A percentile compares a stretch with the other conserved stretches of the same genome.
These are phyloP conservation scores for Reticulitermes lucifugus DNA, from an alignment of 2,888 invertebrate genomes.

Conservation along the genomic window DNA sequence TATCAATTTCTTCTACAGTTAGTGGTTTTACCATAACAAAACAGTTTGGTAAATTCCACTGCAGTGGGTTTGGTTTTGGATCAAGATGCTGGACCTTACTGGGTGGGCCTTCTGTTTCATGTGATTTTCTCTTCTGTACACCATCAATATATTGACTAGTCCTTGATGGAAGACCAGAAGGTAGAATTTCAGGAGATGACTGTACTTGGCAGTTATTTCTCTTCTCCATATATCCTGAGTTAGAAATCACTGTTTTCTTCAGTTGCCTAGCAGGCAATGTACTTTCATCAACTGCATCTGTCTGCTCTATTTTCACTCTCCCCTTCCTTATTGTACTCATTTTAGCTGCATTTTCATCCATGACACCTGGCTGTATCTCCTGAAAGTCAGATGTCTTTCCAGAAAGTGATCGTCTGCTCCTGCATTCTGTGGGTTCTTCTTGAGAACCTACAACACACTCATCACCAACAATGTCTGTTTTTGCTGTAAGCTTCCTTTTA, in stretches of 20 bases:
- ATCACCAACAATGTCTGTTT: slow-evolving; percentile 5
- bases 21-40: slow-evolving; percentile 30
- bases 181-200: neutral
- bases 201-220: neutral
- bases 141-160: neutral
- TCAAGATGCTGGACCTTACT: neutral
- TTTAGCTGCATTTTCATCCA: neutral
- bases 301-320: neutral
- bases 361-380: neutral
- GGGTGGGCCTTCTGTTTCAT: neutral
- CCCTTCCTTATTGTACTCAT: neutral
- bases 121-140: slow-evolving; percentile 15
- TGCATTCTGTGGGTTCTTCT: neutral
- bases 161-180: neutral
- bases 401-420: neutral
- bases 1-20: neutral
- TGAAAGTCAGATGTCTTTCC: neutral
- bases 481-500: slow-evolving; percentile 15
- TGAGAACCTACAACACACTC: neutral
- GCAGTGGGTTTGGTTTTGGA: neutral
- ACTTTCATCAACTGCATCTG: neutral
- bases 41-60: slow-evolving; percentile 6
- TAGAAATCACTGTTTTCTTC: neutral
- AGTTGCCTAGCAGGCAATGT: neutral
- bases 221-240: neutral